Evolutionary conservation across 2,797 vertebrate genomes (phyloP).

Genomic region (Dryobates pubescens): DNA sequence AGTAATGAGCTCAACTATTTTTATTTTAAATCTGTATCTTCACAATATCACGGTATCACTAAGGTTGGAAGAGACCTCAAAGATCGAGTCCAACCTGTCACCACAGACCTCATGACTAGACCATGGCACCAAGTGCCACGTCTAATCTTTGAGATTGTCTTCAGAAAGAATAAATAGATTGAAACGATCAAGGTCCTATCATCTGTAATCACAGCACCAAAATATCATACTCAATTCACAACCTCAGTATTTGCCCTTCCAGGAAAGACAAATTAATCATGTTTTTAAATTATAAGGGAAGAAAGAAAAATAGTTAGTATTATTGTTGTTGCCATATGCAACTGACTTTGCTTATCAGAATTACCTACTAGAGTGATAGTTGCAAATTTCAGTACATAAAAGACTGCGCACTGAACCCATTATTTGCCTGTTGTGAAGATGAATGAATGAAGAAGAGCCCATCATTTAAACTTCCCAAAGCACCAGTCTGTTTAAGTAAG

Average conservation of each 20-base stretch:
- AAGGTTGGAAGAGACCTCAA: too few relatives aligned
- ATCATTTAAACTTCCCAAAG: slow-evolving; percentile 3
- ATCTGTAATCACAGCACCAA: background rate
- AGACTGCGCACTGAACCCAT: background rate
- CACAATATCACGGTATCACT: too few relatives aligned
- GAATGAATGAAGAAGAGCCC: background rate
- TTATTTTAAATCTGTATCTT: background rate
- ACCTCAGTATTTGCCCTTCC: background rate
- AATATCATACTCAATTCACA: background rate
- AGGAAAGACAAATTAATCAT: background rate
- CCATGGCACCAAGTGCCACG: too few relatives aligned
- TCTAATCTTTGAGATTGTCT: background rate
- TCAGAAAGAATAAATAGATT: background rate
- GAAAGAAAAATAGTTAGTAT: slow-evolving; percentile 14
- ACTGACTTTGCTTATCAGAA: background rate
- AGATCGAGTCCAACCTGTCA: too few relatives aligned
- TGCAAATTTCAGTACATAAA: background rate
- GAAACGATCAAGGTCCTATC: background rate
- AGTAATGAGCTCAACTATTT: background rate
- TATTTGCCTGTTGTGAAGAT: background rate
- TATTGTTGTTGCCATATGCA: slow-evolving; percentile 13
- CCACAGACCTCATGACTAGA: too few relatives aligned
- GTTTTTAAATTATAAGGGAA: background rate
- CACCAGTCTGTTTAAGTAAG: background rate
- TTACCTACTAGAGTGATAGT: background rate